Base-by-base conservation (phyloP, 2,113 vertebrate genomes). In the Strix uralensis region DNA sequence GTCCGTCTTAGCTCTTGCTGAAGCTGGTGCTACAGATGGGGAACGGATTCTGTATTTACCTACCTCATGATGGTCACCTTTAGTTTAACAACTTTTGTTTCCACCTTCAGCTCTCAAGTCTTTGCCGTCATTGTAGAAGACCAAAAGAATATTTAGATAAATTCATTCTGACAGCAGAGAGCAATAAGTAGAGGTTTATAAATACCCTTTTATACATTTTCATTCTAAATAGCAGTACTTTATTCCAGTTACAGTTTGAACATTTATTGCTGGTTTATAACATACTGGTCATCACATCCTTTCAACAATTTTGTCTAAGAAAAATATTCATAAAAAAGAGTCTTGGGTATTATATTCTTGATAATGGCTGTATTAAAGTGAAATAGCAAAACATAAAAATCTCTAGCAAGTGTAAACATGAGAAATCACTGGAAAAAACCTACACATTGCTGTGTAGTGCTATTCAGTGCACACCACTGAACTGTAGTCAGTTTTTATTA, bases 401-500 rank as follows among this genome's bases (percentile, higher is more conserved):
- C 19, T 40, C 9, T 70, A 59, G 6, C 30, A 34, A 55, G 10
- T 74, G 15, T 78, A 81, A 88, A 80, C 27, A 58, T 11, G 25
- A 92, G 54, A 95, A 95, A 66, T 71, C 38, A 62, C 21, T 63
- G 36, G 8, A 5, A 80, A 91, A 91, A 5, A 0, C 4, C 7
- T 65, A 70, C 13, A n/a, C 2, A 1, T 49, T 86, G 2, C 15
- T 88, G 44, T 46, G 44, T 46, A 46, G 17, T 18, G 16, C 44
- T 18, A 46, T 46, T 46, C 44, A 46, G 15, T 46, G 44, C 44
- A 86, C 36, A 71, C 23, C 40, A 80, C 38, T 82, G 34, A 78
- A 81, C 27, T 94, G 15, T 49, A 88, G 40, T 85, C 36, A 70
- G 9, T 70, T 92, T 96, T 95, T 81, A 80, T 94, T 89, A 62